These are phyloP conservation scores for Malthinus seriepunctatus DNA, from an alignment of 2,888 invertebrate species.

Conservation along the genomic window DNA sequence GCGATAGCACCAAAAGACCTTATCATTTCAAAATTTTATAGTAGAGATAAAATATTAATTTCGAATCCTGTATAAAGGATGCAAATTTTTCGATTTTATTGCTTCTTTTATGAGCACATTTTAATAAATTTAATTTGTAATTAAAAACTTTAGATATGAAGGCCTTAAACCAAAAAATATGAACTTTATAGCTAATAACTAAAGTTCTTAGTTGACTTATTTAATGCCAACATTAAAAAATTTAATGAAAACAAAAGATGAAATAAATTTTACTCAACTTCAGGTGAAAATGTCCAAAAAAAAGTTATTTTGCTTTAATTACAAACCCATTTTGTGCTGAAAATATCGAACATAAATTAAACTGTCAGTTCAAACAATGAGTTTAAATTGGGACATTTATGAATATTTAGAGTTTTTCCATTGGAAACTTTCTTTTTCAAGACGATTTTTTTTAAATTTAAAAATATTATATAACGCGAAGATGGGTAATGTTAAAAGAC, in stretches of 20 bases:
- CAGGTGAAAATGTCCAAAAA: not conserved
- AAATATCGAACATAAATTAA: constrained; percentile 4
- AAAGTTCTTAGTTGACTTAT: too few relatives aligned
- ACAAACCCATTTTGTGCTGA: not conserved
- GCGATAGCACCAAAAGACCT: too few relatives aligned
- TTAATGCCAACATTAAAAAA: not conserved
- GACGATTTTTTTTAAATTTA: not conserved
- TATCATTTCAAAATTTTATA: too few relatives aligned
- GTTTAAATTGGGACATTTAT: constrained; percentile 10
- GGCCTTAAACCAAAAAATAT: too few relatives aligned
- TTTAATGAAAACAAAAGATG: constrained; percentile 1
- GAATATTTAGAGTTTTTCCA: constrained; percentile 16
- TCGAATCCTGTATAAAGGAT: too few relatives aligned
- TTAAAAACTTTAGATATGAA: too few relatives aligned
- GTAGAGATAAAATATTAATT: too few relatives aligned
- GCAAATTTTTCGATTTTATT: too few relatives aligned
- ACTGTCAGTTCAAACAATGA: constrained; percentile 12
- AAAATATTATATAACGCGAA: not conserved
- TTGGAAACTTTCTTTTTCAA: not conserved
- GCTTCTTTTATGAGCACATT: too few relatives aligned
- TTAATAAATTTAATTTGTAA: too few relatives aligned
- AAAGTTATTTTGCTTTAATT: constrained; percentile 6
- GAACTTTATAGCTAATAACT: too few relatives aligned
- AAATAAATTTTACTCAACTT: not conserved
- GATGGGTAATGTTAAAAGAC: constrained; percentile 5